These are phyloP conservation scores for Andrena minutula DNA, from an alignment of 2,888 invertebrate genomes.

Conservation along the genomic window DNA sequence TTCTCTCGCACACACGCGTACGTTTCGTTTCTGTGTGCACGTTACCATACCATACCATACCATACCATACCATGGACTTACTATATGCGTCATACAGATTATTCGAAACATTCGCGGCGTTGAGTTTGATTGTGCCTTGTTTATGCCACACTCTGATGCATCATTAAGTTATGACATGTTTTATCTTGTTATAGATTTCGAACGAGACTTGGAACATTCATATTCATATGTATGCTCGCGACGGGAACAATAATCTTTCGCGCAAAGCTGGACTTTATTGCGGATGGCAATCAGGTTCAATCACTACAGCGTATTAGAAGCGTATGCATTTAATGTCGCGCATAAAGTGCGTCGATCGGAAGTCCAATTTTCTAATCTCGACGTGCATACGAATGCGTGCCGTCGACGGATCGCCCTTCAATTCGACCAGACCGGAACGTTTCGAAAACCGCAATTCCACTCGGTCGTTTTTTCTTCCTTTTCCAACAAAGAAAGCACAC, in stretches of 20 bases:
- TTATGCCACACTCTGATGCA: constrained; percentile 11
- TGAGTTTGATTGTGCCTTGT: constrained; percentile 14
- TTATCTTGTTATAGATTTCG: constrained; percentile 15
- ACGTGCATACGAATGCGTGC: constrained; percentile 54
- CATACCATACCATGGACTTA: too few species aligned
- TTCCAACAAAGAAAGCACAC: not conserved
- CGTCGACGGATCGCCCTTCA: constrained; percentile 55
- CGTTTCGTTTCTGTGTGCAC: constrained; percentile 9
- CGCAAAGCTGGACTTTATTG: constrained; percentile 53
- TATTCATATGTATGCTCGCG: constrained; percentile 9
- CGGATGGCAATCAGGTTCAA: constrained; percentile 50
- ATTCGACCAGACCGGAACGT: constrained; percentile 30
- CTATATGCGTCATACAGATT: constrained; percentile 17
- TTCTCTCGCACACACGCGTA: constrained; percentile 15
- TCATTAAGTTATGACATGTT: not conserved
- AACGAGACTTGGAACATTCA: constrained; percentile 14
- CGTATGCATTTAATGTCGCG: constrained; percentile 56
- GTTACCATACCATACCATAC: too few species aligned
- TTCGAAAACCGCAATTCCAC: constrained; percentile 32
- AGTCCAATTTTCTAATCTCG: constrained; percentile 64
- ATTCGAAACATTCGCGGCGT: constrained; percentile 10
- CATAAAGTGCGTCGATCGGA: constrained; percentile 56
- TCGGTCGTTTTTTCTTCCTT: not conserved
- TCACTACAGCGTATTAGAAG: constrained; percentile 55
- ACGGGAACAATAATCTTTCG: constrained; percentile 50